Percentiles rank a stretch among this genome's conserved stretches.
Evolutionary conservation across 2,797 vertebrate genomes (phyloP).

Genomic region (Tokudaia muenninki): DNA sequence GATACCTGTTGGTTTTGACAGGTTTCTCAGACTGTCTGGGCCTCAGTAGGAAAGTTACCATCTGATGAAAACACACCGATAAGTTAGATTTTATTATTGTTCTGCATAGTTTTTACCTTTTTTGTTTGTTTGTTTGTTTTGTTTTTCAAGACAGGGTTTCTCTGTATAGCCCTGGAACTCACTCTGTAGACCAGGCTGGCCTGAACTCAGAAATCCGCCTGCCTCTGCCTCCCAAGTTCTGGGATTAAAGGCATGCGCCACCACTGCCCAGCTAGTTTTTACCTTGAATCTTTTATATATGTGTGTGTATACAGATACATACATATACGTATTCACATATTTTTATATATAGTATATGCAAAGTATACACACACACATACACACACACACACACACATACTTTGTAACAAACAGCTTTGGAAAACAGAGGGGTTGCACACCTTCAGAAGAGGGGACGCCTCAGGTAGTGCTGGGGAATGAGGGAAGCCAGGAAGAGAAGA

Average conservation of each 20-base stretch:
- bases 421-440: background rate
- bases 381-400: background rate
- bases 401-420: background rate
- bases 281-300: background rate
- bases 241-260: too few relatives aligned
- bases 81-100: constrained; percentile 2
- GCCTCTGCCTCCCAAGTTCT: too few relatives aligned
- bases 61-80: background rate
- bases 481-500: background rate
- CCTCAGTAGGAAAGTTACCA: background rate
- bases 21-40: background rate
- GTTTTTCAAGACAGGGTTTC: too few relatives aligned
- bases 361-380: background rate
- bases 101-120: background rate
- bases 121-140: too few relatives aligned
- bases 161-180: too few relatives aligned
- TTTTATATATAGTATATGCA: too few relatives aligned
- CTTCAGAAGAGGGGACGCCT: background rate
- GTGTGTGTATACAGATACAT: background rate
- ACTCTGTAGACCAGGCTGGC: too few relatives aligned
- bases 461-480: background rate
- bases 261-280: background rate
- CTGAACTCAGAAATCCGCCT: too few relatives aligned
- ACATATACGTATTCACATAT: background rate
- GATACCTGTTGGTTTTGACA: background rate